Evolutionary conservation across 2,113 vertebrate species (phyloP).

Genomic region (Melanocharis versteri): DNA sequence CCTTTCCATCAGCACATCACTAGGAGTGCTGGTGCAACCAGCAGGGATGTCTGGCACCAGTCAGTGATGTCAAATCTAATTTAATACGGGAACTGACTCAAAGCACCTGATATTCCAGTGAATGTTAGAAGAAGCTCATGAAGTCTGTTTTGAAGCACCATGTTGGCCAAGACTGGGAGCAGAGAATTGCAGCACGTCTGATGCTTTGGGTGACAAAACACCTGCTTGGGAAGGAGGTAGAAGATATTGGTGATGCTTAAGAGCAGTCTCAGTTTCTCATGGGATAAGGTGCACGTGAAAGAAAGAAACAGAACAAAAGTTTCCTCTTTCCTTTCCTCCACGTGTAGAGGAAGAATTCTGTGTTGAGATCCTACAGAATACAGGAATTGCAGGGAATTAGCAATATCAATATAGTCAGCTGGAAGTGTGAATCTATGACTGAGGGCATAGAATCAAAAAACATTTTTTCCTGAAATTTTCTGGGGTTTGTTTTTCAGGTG

Average conservation of each 20-base stretch:
- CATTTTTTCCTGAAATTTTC: neutral
- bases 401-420: neutral
- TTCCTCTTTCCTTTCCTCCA: neutral
- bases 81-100: neutral
- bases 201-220: neutral
- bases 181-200: neutral
- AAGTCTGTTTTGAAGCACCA: neutral
- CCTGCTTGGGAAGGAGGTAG: neutral
- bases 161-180: neutral
- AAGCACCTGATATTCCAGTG: neutral
- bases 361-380: neutral
- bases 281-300: neutral
- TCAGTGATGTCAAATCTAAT: neutral
- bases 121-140: neutral
- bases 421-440: neutral
- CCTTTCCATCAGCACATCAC: neutral
- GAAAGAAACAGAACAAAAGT: neutral
- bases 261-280: neutral
- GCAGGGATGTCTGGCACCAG: neutral
- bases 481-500: neutral
- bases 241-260: neutral
- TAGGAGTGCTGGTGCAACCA: neutral
- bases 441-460: neutral
- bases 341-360: neutral
- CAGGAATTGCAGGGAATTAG: neutral